Base-by-base conservation (phyloP, 2,888 invertebrate species). In the Acholoe squamosa region DNA sequence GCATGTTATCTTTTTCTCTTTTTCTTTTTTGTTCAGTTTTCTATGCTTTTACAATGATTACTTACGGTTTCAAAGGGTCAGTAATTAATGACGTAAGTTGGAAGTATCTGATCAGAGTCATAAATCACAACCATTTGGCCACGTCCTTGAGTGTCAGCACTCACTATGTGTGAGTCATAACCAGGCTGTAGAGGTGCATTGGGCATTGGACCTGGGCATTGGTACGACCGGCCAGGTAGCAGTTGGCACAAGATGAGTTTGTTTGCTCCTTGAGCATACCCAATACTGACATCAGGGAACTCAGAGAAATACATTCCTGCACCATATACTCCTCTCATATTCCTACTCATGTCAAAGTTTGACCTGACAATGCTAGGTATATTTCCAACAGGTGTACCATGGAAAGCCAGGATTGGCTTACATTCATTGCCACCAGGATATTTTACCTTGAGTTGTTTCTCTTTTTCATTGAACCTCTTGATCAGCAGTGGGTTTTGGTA, bases 261-360 rank as follows among this genome's bases (percentile, higher is more conserved):
- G 25, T 67, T 84, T 12, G 19, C 19, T 19, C 52, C 51, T 3
- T 28, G 61, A 31, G 84, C 91, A 84, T 92, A 92, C 0, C 28
- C 88, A 12, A 84, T 51, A 67, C 92, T 91, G 22, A 89, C 80
- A 54, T 61, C 31, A 7, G 92, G 90, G 77, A 92, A 91, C 43
- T 92, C 92, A 19, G 91, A 91, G 77, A 92, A 91, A 52, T 92
- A 92, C n/a, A 92, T 89, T 0, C 92, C 92, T 31, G 84, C 84
- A 28, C 91, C 92, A 77, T 89, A 89, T 52, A n/a, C 25, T 14
- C 90, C 92, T 22, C n/a, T 14, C 43, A 67, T 54, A 31, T 77
- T 28, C 33, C 76, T 52, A 31, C 16, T 31, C 71, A 92, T 33
- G 19, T 67, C 54, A 71, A 92, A 91, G 61, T 92, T 92, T 12